Conservation (phyloP, 2,113 vertebrate genomes). For the Symphodus melops region DNA sequence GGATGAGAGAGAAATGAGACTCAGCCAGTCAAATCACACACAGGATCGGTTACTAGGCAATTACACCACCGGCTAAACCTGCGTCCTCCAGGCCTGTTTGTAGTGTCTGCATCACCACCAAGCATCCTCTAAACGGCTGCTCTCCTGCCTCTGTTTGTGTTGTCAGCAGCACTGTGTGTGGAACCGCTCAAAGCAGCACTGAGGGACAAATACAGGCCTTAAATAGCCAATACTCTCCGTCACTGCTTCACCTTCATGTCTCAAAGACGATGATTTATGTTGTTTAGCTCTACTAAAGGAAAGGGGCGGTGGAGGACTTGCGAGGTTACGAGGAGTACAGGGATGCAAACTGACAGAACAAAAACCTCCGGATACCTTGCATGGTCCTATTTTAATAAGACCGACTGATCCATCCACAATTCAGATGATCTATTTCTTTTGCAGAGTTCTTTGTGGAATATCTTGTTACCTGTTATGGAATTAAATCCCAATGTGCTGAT, state of each 20-base stretch:
- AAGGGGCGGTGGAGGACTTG: not conserved
- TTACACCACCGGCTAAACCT: slow-evolving; percentile 73
- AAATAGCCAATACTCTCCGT: slow-evolving; percentile 17
- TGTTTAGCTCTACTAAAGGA: not conserved
- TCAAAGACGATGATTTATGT: slow-evolving; percentile 18
- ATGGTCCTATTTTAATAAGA: not conserved
- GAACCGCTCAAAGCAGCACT: slow-evolving; percentile 34
- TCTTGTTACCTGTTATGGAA: too few species aligned
- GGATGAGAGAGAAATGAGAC: slow-evolving; percentile 77
- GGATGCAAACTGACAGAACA: not conserved
- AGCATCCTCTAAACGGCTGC: slow-evolving; percentile 31
- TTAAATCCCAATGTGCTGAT: too few species aligned
- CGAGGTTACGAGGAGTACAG: not conserved
- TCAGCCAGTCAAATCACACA: slow-evolving; percentile 75
- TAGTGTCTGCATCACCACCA: slow-evolving; percentile 33
- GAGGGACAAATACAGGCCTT: slow-evolving; percentile 29
- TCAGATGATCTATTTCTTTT: too few species aligned
- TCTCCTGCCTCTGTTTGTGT: slow-evolving; percentile 44
- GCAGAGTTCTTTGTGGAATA: too few species aligned
- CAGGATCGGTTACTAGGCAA: slow-evolving; percentile 75
- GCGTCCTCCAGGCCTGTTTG: slow-evolving; percentile 51
- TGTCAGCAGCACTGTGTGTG: slow-evolving; percentile 34
- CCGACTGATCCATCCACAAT: too few species aligned
- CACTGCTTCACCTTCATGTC: slow-evolving; percentile 18
- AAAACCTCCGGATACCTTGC: not conserved